Percentiles rank a stretch among this genome's conserved stretches.
Conservation (phyloP, 2,797 vertebrate genomes). For the Echeneis naucrates region DNA sequence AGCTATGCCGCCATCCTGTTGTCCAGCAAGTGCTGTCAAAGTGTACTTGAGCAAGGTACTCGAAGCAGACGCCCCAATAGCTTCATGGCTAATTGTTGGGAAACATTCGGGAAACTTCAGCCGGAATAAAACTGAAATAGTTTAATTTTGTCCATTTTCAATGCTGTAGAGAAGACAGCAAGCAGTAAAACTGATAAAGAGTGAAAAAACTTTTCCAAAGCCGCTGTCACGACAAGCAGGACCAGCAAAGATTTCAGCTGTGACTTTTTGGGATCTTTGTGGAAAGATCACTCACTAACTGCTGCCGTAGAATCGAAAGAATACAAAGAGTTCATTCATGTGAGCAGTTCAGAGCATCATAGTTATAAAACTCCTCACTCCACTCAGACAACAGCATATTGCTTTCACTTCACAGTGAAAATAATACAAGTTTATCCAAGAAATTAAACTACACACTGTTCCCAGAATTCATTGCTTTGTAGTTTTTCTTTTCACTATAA, state of each 20-base stretch:
- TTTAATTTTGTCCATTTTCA: neutral
- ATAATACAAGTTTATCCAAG: constrained; percentile 39
- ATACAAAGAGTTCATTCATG: no score
- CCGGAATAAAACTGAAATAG: neutral
- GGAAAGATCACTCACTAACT: neutral
- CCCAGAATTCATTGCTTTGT: constrained; percentile 43
- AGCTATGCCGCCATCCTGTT: constrained; percentile 9
- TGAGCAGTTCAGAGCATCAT: no score
- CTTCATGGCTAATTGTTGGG: neutral
- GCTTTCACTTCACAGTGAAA: constrained; percentile 32
- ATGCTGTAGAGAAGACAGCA: neutral
- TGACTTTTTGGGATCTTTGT: neutral
- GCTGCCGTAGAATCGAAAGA: no score
- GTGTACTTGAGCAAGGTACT: constrained; percentile 30
- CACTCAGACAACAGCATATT: constrained; percentile 16
- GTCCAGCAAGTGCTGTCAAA: constrained; percentile 27
- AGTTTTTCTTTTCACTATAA: neutral
- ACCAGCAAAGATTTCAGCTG: neutral
- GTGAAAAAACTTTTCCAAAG: neutral
- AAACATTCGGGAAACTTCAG: neutral
- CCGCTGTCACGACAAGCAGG: neutral
- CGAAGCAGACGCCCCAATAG: neutral
- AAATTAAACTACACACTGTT: constrained; percentile 1
- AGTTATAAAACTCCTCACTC: neutral
- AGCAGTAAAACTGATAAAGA: neutral